Evolutionary conservation across 2,113 vertebrate genomes (phyloP).

Genomic region (Labeo catla): DNA sequence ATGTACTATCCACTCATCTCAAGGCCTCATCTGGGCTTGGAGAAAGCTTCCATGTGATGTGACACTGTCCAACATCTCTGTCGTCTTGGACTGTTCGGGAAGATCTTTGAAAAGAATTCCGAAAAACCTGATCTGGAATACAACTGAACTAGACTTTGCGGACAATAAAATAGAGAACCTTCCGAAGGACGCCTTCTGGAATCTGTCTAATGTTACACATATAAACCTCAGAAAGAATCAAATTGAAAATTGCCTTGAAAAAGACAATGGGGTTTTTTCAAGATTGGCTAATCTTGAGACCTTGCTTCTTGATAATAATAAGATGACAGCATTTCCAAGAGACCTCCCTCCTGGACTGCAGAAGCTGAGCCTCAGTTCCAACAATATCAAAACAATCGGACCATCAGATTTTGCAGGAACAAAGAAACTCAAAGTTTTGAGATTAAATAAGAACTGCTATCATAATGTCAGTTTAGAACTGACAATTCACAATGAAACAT

Average conservation of each 20-base stretch:
- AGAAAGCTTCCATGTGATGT: slow-evolving; percentile 63
- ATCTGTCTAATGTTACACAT: slow-evolving; percentile 44
- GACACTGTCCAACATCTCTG: slow-evolving; percentile 14
- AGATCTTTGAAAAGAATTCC: slow-evolving; percentile 64
- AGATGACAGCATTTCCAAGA: slow-evolving; percentile 45
- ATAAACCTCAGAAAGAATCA: slow-evolving; percentile 53
- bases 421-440: background rate
- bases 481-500: background rate
- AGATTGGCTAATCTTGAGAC: slow-evolving; percentile 54
- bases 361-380: slow-evolving; percentile 2
- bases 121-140: slow-evolving; percentile 49
- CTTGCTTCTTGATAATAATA: slow-evolving; percentile 52
- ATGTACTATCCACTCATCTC: background rate
- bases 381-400: slow-evolving; percentile 47
- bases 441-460: slow-evolving; percentile 48
- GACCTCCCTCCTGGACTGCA: slow-evolving; percentile 48
- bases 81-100: slow-evolving; percentile 55
- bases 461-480: slow-evolving; percentile 34
- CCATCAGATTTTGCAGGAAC: slow-evolving; percentile 39
- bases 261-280: slow-evolving; percentile 51
- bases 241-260: slow-evolving; percentile 38
- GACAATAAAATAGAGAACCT: slow-evolving; percentile 63
- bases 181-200: slow-evolving; percentile 57
- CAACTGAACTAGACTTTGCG: slow-evolving; percentile 63
- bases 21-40: slow-evolving; percentile 36